Percentiles rank a stretch among this genome's conserved stretches.
Evolutionary conservation across 1,140 invertebrate genomes (phyloP).

Genomic region (Calephelis nemesis): DNA sequence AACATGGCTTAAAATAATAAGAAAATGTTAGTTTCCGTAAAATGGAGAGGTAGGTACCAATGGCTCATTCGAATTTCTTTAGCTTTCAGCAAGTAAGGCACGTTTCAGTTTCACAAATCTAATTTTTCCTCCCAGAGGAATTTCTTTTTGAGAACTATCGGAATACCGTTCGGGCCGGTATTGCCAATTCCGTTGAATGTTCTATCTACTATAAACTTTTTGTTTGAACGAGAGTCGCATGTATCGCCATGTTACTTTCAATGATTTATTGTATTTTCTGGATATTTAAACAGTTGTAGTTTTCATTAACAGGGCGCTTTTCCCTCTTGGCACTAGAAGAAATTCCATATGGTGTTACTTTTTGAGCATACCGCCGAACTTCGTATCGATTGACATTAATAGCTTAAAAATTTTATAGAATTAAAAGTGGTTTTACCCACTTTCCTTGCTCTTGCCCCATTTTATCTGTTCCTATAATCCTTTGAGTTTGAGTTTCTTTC

Average conservation of each 20-base stretch:
- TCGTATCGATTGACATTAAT: no score
- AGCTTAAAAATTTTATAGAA: no score
- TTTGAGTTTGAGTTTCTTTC: no score
- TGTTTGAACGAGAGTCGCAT: conserved; percentile 35
- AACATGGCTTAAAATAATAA: neutral
- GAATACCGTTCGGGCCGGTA: conserved; percentile 43
- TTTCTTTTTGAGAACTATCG: conserved; percentile 59
- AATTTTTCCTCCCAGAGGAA: conserved; percentile 57
- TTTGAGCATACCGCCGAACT: no score
- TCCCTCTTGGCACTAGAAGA: no score
- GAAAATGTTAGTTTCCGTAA: conserved; percentile 14
- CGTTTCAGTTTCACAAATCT: conserved; percentile 68
- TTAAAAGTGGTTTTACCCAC: no score
- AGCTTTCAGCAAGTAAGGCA: conserved; percentile 39
- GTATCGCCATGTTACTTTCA: conserved; percentile 5
- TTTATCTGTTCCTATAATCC: no score
- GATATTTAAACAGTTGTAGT: no score
- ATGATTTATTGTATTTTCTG: neutral
- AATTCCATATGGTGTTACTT: no score
- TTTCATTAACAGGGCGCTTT: no score
- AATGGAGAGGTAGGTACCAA: conserved; percentile 19
- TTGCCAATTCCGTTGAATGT: conserved; percentile 59
- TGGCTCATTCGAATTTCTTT: conserved; percentile 35
- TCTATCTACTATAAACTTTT: conserved; percentile 52
- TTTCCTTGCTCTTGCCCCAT: no score